Evolutionary conservation across 1,140 invertebrate species (phyloP), one percentile per base, ranked within the genome.

Genomic region (Lethocerus indicus): DNA sequence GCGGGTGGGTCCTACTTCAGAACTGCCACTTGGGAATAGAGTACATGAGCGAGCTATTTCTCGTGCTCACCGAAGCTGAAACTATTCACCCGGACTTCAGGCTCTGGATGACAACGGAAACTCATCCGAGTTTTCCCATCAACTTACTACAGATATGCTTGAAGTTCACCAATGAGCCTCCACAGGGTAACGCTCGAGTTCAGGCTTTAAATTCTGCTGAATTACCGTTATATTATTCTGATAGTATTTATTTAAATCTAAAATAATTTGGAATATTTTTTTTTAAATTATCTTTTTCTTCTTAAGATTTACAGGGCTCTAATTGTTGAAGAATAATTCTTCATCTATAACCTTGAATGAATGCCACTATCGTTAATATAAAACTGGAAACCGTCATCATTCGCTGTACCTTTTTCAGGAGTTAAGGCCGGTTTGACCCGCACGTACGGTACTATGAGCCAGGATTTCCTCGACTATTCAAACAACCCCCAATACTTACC

Each of bases 61-160:
- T 79, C 40, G 72, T 72, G 6, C 64, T 83, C 49, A 58, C 65
- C 1, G 76, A 81, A 57, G 58, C 65, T 2, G 77, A 81, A 58
- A 71, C 72, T 51, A 64, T 75, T 1, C 73, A 85, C 66, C 66
- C 73, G 2, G 65, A 75, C 57, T 89, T 88, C 61, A 71, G 89
- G 41, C 64, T 93, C 1, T 93, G 87, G 88, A 81, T 94, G 21
- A 93, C 89, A 0, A 93, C 88, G 1, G 89, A 93, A 65, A 74
- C 78, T 1, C 85, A 91, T 60, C 62, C 65, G 0, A 72, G 74
- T 41, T 94, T 94, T 64, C 84, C 89, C 0, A 91, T 94, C 57
- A 83, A 80, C 37, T 64, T 91, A 35, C 66, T 90, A 1, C 87
- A 91, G 68, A 80, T 87, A 66, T 78, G 83, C 28, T 80, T 87